phyloP scores from a whole-genome alignment of 2,888 invertebrate species.

The Thymelicus lineola region DNA sequence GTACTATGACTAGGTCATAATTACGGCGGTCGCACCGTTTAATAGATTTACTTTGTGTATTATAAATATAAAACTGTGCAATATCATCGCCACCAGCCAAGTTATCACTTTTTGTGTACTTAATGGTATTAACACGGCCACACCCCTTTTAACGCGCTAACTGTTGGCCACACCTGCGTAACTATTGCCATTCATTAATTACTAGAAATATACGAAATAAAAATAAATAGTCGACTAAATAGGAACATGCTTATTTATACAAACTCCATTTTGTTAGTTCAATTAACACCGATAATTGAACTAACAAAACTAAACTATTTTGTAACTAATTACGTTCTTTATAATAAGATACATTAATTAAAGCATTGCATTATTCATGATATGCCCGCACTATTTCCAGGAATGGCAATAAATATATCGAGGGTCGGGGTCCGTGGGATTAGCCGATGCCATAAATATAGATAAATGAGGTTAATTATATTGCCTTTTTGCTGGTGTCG shows the following conservation, averaged over 20 bases:
- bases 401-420: constrained; percentile 22
- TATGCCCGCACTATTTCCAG: constrained; percentile 18
- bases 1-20: neutral
- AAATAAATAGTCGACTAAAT: too few relatives aligned
- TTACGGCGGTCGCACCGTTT: too few relatives aligned
- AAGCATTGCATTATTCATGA: constrained; percentile 18
- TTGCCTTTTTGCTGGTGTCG: constrained; percentile 58
- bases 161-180: too few relatives aligned
- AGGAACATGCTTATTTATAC: neutral
- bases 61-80: too few relatives aligned
- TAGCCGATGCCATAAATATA: constrained; percentile 65
- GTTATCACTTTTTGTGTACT: too few relatives aligned
- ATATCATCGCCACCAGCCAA: too few relatives aligned
- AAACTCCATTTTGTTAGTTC: neutral
- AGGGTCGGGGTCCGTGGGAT: constrained; percentile 54
- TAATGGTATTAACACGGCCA: too few relatives aligned
- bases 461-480: constrained; percentile 74
- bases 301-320: neutral
- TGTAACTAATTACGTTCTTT: neutral
- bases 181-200: too few relatives aligned
- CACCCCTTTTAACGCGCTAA: too few relatives aligned
- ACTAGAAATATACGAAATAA: too few relatives aligned
- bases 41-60: too few relatives aligned
- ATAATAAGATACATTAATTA: neutral
- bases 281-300: neutral